Evolutionary conservation across 92 coral and sea anemone genomes (phyloP), one percentile per base, ranked within the genome.

Genomic region (Epizoanthus illoricatus): DNA sequence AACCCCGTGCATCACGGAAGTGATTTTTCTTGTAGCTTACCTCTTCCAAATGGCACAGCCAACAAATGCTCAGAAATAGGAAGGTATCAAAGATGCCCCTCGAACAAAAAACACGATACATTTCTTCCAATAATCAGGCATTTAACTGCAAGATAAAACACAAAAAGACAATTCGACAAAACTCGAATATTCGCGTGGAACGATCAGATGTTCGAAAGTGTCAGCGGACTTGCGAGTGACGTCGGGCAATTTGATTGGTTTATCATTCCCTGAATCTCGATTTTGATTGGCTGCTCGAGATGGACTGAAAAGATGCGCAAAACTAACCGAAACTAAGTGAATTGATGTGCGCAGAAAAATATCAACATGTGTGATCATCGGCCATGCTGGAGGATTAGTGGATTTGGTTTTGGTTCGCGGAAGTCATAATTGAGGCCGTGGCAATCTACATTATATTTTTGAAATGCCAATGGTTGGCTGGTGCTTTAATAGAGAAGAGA

Each of bases 241-340:
- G 90, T 87, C 87, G 84, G 56, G 5, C n/a, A 33, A 59, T 71
- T 49, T 84, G 85, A 88, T 88, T 88, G 91, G 91, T 54, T 49
- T 1, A 81, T 83, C 5, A 49, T 60, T 7, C 0, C 16, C 21
- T 10, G 16, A 72, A 12, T 36, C 54, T 54, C 66, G 58, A 17
- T 67, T 69, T 28, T 81, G 63, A 64, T 63, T 74, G 65, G 64
- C 70, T 68, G 41, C 65, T 24, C 18, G 59, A 60, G n/a, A 76
- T 81, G 74, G 58, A 56, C 79, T 65, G 63, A 60, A 58, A 18
- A 49, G 55, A 63, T 40, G 84, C 45, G 63, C 81, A 80, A 73
- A 87, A 84, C 88, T 81, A 86, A 72, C 76, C 47, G 76, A 67
- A 64, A 72, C 19, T 47, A 6, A 75, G 47, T 57, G 40, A 60